Evolutionary conservation across 2,113 vertebrate species (phyloP).

Genomic region (Asarcornis scutulata): DNA sequence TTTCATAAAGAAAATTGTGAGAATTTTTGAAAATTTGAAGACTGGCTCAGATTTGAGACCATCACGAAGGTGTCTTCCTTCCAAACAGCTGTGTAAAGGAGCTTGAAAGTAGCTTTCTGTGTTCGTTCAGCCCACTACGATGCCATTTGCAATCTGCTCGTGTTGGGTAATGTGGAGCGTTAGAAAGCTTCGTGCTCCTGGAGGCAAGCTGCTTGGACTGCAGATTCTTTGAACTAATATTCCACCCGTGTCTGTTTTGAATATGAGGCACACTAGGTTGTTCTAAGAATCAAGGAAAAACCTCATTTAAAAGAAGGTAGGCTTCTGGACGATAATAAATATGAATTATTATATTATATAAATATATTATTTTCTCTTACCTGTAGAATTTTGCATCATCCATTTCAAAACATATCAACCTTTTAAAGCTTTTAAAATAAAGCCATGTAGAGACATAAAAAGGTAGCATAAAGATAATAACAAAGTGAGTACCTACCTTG

Average conservation of each 20-base stretch:
- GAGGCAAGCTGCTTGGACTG: background rate
- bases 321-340: background rate
- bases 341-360: no score
- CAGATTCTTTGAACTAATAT: rapidly evolving
- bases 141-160: rapidly evolving
- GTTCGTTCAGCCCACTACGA: rapidly evolving
- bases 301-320: background rate
- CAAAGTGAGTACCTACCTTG: background rate
- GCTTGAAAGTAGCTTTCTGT: background rate
- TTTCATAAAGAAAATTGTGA: background rate
- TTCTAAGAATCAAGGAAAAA: background rate
- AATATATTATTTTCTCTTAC: background rate
- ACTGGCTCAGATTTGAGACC: background rate
- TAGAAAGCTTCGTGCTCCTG: rapidly evolving
- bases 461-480: background rate
- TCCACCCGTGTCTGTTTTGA: background rate
- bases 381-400: background rate
- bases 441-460: background rate
- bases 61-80: background rate
- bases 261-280: background rate
- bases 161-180: rapidly evolving
- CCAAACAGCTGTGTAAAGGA: background rate
- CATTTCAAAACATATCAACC: background rate
- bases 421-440: background rate
- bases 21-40: rapidly evolving